Percentiles rank a stretch among this genome's conserved stretches.
Conservation (phyloP, 2,888 invertebrate species). For the Leptopilina syphax region DNA sequence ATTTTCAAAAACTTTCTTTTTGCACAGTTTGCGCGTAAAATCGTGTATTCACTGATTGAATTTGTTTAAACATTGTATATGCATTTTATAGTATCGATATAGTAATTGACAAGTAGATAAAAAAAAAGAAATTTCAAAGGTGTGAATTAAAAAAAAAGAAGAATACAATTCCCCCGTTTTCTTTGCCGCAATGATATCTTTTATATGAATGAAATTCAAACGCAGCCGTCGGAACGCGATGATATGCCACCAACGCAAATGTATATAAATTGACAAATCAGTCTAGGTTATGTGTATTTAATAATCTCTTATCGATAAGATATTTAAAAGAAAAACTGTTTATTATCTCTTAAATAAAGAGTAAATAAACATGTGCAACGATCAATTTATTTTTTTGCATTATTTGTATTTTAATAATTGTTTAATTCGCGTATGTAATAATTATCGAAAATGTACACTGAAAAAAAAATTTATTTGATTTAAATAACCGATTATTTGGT, state of each 20-base stretch:
- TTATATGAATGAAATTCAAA: conserved; percentile 42
- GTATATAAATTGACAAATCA: conserved; percentile 48
- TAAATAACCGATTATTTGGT: no score
- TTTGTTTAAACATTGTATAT: background rate
- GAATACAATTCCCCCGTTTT: background rate
- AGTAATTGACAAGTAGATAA: background rate
- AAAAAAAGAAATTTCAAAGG: background rate
- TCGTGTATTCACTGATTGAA: no score
- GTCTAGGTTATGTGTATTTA: conserved; percentile 45
- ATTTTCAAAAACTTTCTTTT: no score
- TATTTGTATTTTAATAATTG: background rate
- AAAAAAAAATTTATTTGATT: no score
- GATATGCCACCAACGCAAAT: conserved; percentile 49
- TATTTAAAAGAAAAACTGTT: conserved; percentile 28
- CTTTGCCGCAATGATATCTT: conserved; percentile 9
- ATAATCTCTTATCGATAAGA: conserved; percentile 39
- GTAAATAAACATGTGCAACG: conserved; percentile 29
- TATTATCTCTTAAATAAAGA: conserved; percentile 31
- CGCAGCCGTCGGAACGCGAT: conserved; percentile 30
- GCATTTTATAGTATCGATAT: conserved; percentile 3
- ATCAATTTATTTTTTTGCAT: conserved; percentile 13
- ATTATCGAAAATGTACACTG: no score
- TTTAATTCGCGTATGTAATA: background rate
- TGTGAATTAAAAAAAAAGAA: background rate
- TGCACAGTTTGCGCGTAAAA: no score